Evolutionary conservation across 2,888 invertebrate genomes (phyloP).

Genomic region (Falcaria lacertinaria): DNA sequence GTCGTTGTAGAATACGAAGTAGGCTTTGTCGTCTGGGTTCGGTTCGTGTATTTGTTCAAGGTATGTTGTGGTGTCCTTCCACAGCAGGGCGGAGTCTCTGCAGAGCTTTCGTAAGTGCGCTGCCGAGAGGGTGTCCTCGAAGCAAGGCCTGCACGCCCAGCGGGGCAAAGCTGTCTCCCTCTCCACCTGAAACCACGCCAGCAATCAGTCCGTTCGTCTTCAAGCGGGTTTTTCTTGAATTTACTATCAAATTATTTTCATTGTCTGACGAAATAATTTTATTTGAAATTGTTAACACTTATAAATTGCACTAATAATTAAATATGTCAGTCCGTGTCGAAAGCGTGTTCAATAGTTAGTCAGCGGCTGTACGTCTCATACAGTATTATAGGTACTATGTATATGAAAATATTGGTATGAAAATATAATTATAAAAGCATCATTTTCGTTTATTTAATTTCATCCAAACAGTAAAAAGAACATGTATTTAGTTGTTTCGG

Average conservation of each 20-base stretch:
- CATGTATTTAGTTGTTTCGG: too few relatives aligned
- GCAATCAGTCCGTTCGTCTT: conserved; percentile 55
- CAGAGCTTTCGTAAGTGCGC: conserved; percentile 44
- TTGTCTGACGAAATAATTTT: too few relatives aligned
- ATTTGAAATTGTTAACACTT: too few relatives aligned
- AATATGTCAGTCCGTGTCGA: too few relatives aligned
- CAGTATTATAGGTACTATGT: too few relatives aligned
- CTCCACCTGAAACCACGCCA: conserved; percentile 67
- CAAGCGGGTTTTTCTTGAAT: conserved; percentile 14
- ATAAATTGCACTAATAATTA: too few relatives aligned
- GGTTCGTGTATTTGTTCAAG: conserved; percentile 28
- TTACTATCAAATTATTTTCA: conserved; percentile 11
- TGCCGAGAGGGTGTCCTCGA: conserved; percentile 39
- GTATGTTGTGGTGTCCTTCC: conserved; percentile 34
- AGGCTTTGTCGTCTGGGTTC: conserved; percentile 32
- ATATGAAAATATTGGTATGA: too few relatives aligned
- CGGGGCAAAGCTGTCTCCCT: conserved; percentile 46
- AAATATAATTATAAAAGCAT: too few relatives aligned
- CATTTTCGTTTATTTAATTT: too few relatives aligned
- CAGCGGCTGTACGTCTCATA: too few relatives aligned
- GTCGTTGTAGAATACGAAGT: conserved; percentile 37
- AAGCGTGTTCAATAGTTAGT: too few relatives aligned
- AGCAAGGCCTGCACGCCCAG: conserved; percentile 51
- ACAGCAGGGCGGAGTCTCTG: conserved; percentile 39
- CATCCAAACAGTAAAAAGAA: too few relatives aligned